Conservation (phyloP, 2,797 vertebrate genomes). For the Mergus octosetaceus region DNA sequence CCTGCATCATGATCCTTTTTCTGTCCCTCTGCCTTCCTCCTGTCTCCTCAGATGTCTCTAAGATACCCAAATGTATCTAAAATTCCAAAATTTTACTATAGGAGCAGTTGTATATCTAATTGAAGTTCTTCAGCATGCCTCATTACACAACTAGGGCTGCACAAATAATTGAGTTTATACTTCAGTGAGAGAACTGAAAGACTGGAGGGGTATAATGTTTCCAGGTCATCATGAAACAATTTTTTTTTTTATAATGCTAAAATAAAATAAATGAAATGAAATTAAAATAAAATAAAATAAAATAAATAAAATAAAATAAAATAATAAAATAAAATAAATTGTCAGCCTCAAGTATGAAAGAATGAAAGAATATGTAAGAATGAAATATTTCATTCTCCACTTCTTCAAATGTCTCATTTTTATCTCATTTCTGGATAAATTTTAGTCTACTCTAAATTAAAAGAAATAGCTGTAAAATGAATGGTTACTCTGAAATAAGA, state of each 20-base stretch:
- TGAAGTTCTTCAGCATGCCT: neutral
- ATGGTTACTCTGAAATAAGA: neutral
- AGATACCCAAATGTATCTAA: neutral
- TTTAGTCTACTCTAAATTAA: neutral
- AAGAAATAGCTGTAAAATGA: neutral
- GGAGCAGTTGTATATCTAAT: neutral
- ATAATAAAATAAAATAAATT: neutral
- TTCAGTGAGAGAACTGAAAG: slow-evolving; percentile 52
- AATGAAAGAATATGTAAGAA: neutral
- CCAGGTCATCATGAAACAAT: neutral
- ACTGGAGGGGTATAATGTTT: neutral
- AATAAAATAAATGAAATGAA: neutral
- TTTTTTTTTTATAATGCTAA: neutral
- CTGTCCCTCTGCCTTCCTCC: accelerated
- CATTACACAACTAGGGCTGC: slow-evolving; percentile 49
- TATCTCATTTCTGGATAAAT: neutral
- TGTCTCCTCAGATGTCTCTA: neutral
- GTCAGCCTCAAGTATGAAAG: neutral
- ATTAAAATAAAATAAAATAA: neutral
- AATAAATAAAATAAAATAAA: neutral
- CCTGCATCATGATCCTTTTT: neutral
- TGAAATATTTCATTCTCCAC: neutral
- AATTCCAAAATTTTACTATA: neutral
- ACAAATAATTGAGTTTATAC: slow-evolving; percentile 57
- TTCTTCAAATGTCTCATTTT: neutral